Evolutionary conservation across 2,113 vertebrate species (phyloP), one percentile per base, ranked within the genome.

Genomic region (Halichoerus grypus): DNA sequence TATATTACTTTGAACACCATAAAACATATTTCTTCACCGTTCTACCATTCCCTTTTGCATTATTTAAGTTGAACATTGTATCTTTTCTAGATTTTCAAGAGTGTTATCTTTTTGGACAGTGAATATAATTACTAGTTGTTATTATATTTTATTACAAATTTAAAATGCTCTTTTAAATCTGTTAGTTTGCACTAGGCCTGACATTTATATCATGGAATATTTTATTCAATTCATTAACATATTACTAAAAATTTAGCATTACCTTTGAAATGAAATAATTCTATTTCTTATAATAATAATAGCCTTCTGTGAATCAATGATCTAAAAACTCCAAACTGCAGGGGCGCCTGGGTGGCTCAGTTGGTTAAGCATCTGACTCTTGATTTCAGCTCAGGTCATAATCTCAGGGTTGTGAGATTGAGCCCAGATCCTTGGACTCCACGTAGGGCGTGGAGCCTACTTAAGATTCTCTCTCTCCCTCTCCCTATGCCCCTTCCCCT

Each of bases 181-280:
- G 65, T 92, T 92, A 63, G 24, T 94, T 93, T 97, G 46, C 31
- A 93, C 39, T 91, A 88, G 39, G 8, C 61, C 65, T 95, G 81
- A 92, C 51, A 95, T 87, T 97, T 97, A 90, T 86, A 82, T 89
- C 46, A 71, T 53, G 59, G 83, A 88, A 80, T 89, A 59, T 63
- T 96, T 90, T 97, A 95, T 87, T 96, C 39, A 46, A n/a, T 31
- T 97, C 49, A 82, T 93, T 96, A 96, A 79, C 80, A 95, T 93
- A 71, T 53, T 96, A 87, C 33, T 31, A 89, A 91, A 92, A 67
- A 94, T 57, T 49, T 63, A 95, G 88, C 61, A 76, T 89, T 80
- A 91, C 26, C 87, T 98, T 86, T 94, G 51, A 88, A 91, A 90
- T 67, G 33, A 96, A 97, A 92, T 83, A 61, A 92, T 49, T 77